Evolutionary conservation across 2,797 vertebrate species (phyloP).

Genomic region (Notoglanidium macrostoma): DNA sequence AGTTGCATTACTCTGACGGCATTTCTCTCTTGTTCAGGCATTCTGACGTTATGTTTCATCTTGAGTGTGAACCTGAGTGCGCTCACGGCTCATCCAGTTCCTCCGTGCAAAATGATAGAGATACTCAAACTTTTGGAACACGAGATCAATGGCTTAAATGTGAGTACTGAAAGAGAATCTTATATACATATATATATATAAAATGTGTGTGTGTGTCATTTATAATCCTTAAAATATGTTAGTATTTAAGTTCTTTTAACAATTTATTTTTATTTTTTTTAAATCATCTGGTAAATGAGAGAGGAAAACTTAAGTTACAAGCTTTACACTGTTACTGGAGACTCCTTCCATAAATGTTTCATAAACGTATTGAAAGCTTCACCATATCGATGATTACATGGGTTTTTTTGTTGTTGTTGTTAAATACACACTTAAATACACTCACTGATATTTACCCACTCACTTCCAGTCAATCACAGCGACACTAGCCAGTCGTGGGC

Average conservation of each 20-base stretch:
- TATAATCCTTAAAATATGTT: no score
- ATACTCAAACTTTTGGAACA: accelerated
- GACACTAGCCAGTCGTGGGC: no score
- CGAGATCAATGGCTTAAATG: background rate
- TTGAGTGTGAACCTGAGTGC: background rate
- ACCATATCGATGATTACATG: background rate
- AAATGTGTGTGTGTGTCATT: no score
- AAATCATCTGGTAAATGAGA: no score
- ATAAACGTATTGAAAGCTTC: background rate
- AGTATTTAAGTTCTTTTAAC: no score
- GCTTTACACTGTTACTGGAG: background rate
- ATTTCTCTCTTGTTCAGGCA: background rate
- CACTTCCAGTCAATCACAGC: no score
- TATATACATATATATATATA: no score
- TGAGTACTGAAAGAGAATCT: slow-evolving; percentile 27
- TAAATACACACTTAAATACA: background rate
- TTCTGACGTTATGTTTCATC: background rate
- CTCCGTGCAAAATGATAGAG: background rate
- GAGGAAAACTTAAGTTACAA: background rate
- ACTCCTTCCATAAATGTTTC: background rate
- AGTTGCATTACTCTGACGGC: background rate
- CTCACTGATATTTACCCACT: no score
- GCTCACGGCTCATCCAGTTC: background rate
- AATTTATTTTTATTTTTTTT: no score
- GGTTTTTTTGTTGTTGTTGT: background rate